Evolutionary conservation across 1,140 invertebrate genomes (phyloP), one percentile per base, ranked within the genome.

Genomic region (Temnothorax longispinosus): DNA sequence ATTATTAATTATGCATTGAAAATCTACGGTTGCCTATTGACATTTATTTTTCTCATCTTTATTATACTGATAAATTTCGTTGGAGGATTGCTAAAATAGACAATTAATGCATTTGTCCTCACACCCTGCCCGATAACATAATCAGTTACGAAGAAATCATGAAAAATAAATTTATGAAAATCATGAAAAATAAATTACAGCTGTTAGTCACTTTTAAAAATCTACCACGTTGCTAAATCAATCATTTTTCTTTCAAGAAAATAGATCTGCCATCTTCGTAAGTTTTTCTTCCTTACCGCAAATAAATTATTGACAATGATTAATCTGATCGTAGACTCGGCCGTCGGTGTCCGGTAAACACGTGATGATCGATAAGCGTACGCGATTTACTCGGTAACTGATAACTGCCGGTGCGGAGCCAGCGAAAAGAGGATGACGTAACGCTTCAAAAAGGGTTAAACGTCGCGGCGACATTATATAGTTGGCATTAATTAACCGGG

Each of bases 391-490:
- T 38, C 32, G 4, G 7, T 44, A 13, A 11, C 76, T 13, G 35
- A 8, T 44, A 35, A 65, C 15, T 13, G 41, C 0, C 54, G 3
- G n/a, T 27, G 74, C n/a, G 27, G 6, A 50, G n/a, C 7, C 18
- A 60, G 47, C 21, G 32, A 21, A 75, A 75, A 84, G 80, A 47
- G 13, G n/a, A 6, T 35, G 54, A 13, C 7, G 52, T 47, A 21
- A 81, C 38, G 41, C 27, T 18, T 84, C 69, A 84, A 84, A 84
- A 84, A 84, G 80, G 54, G 69, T 84, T 82, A 82, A 82, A 74
- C 67, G 67, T 47, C 54, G 54, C 80, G 80, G 11, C 41, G 41
- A 38, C 80, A 75, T 74, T 84, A 75, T 84, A 75, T 56, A 56
- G 41, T 1, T 84, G 60, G 69, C 80, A 75, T 75, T 84, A 84